phyloP scores from a whole-genome alignment of 2,113 vertebrate genomes.

The Lycaon pictus region DNA sequence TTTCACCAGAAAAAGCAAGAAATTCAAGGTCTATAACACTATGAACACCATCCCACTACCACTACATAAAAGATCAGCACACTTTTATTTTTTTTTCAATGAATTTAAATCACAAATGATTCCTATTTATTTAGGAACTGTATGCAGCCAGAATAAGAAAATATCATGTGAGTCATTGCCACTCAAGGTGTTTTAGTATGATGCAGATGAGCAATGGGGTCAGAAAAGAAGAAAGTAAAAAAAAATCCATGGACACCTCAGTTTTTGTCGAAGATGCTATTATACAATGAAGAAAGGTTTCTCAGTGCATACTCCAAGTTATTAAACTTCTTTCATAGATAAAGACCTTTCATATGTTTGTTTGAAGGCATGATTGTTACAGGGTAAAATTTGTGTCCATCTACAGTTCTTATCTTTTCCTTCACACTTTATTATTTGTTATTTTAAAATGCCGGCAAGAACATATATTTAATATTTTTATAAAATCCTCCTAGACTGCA shows the following conservation, averaged over 20 bases:
- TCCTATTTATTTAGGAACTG: background rate
- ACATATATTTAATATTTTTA: background rate
- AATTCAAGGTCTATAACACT: background rate
- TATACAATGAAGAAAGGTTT: background rate
- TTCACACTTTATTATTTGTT: conserved; percentile 7
- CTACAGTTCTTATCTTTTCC: background rate
- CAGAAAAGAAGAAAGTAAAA: background rate
- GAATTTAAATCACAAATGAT: conserved; percentile 30
- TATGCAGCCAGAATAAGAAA: conserved; percentile 17
- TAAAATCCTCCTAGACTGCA: background rate
- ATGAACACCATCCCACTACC: background rate
- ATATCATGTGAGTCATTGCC: background rate
- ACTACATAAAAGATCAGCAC: background rate
- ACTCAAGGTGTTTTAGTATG: background rate
- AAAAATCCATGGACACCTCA: background rate
- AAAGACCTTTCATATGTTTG: background rate
- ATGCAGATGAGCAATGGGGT: background rate
- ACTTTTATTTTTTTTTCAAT: background rate
- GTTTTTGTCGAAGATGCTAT: background rate
- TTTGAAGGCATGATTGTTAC: background rate
- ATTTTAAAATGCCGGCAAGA: conserved; percentile 11
- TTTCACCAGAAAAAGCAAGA: background rate
- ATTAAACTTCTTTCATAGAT: background rate
- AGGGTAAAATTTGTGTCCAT: background rate
- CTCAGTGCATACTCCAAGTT: background rate